phyloP scores from a whole-genome alignment of 2,888 invertebrate species.

The Oligia fasciuncula region DNA sequence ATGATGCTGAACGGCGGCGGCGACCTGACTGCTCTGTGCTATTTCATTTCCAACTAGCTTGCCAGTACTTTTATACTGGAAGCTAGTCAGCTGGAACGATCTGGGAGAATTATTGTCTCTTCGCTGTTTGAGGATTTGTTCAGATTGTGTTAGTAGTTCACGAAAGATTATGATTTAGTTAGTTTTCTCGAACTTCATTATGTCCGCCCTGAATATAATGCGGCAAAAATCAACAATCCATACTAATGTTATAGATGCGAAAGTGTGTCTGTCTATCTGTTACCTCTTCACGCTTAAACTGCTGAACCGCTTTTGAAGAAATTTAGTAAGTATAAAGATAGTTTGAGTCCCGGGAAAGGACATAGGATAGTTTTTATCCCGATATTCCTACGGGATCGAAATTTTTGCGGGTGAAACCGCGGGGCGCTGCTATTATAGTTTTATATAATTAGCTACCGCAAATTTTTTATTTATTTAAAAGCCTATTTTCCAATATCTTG shows the following conservation, averaged over 20 bases:
- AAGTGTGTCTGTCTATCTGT: no score
- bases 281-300: no score
- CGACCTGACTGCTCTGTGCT: constrained; percentile 13
- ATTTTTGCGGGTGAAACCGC: no score
- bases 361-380: no score
- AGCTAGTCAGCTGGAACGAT: constrained; percentile 48
- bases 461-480: background rate
- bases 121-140: constrained; percentile 17
- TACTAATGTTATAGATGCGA: no score
- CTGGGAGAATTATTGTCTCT: constrained; percentile 29
- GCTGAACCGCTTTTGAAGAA: no score
- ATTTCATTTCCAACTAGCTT: constrained; percentile 41
- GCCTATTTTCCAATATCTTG: background rate
- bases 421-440: background rate
- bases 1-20: constrained; percentile 31
- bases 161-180: constrained; percentile 2
- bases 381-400: no score
- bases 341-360: no score
- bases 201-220: background rate
- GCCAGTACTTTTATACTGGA: constrained; percentile 25
- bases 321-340: no score
- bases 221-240: background rate
- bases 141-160: background rate
- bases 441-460: background rate
- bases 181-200: background rate